phyloP scores from a whole-genome alignment of 2,113 vertebrate species.

The Gallinago undulata region DNA sequence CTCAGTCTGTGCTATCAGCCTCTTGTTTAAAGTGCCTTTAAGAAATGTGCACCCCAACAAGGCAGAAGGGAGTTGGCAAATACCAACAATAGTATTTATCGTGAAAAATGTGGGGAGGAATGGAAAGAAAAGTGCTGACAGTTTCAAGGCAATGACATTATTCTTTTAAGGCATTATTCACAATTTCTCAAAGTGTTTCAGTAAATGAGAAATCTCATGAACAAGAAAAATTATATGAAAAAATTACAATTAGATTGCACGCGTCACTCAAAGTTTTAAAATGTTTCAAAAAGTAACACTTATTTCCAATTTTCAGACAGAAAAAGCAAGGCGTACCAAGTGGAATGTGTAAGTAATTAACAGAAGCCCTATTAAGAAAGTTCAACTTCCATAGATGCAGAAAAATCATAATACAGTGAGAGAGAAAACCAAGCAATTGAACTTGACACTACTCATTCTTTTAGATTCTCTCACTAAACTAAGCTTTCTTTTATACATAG shows the following conservation, averaged over 20 bases:
- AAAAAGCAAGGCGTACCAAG: not conserved
- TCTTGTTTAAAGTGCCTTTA: not conserved
- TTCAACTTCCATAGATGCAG: not conserved
- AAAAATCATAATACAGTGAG: not conserved
- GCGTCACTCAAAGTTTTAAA: not conserved
- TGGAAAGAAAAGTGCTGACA: not conserved
- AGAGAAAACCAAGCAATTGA: not conserved
- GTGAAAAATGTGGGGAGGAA: not conserved
- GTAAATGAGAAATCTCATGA: not conserved
- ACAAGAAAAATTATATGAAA: not conserved
- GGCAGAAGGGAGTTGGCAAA: not conserved
- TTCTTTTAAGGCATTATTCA: not conserved
- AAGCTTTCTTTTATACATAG: not conserved
- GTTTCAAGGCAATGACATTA: not conserved
- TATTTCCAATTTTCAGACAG: not conserved
- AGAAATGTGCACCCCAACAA: not conserved
- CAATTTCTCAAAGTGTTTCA: not conserved
- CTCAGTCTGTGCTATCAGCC: not conserved
- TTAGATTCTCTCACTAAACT: not conserved
- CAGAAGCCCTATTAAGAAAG: not conserved
- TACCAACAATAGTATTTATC: not conserved
- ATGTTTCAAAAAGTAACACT: not conserved
- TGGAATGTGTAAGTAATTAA: not conserved
- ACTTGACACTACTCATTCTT: not conserved
- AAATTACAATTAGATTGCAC: not conserved